A percentile compares a stretch with the other conserved stretches of the same genome.
phyloP scores from a whole-genome alignment of 92 coral and sea anemone genomes.

The Porites rus region DNA sequence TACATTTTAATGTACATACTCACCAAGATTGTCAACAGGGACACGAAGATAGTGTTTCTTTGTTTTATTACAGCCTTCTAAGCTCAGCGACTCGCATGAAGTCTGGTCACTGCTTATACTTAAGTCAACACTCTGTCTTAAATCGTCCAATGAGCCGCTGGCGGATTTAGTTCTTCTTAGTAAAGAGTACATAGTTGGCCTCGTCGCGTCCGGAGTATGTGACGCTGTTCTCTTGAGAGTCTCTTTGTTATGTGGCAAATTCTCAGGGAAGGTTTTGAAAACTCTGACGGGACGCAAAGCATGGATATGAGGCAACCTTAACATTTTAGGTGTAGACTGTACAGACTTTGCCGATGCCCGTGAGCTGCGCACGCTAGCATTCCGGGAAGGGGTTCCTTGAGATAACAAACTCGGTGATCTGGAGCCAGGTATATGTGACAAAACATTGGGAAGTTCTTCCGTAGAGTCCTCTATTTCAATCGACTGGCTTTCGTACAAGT shows the following conservation, averaged over 20 bases:
- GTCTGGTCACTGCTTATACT: conserved; percentile 73
- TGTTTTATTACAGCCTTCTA: conserved; percentile 60
- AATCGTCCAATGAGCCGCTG: conserved; percentile 71
- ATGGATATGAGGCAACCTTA: conserved; percentile 65
- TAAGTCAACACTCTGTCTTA: conserved; percentile 79
- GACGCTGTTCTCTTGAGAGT: conserved; percentile 84
- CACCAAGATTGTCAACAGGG: conserved; percentile 49
- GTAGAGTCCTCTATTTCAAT: conserved; percentile 40
- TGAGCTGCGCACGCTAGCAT: conserved; percentile 64
- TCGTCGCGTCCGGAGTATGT: conserved; percentile 72
- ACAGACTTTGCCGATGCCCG: conserved; percentile 66
- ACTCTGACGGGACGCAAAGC: conserved; percentile 49
- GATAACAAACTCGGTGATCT: conserved; percentile 67
- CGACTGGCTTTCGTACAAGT: conserved; percentile 55
- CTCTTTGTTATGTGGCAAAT: conserved; percentile 33
- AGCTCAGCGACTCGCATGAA: conserved; percentile 82
- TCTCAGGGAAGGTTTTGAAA: conserved; percentile 25
- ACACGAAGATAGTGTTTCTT: conserved; percentile 38
- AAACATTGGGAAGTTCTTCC: conserved; percentile 47
- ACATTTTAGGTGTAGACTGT: conserved; percentile 80
- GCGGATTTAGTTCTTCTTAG: conserved; percentile 85
- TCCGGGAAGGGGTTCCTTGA: conserved; percentile 57
- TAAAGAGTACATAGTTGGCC: conserved; percentile 58
- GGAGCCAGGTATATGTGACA: conserved; percentile 56
- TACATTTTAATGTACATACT: conserved; percentile 17